Evolutionary conservation across 2,888 invertebrate species (phyloP), one percentile per base, ranked within the genome.

Genomic region (Cyclophora albipunctata): DNA sequence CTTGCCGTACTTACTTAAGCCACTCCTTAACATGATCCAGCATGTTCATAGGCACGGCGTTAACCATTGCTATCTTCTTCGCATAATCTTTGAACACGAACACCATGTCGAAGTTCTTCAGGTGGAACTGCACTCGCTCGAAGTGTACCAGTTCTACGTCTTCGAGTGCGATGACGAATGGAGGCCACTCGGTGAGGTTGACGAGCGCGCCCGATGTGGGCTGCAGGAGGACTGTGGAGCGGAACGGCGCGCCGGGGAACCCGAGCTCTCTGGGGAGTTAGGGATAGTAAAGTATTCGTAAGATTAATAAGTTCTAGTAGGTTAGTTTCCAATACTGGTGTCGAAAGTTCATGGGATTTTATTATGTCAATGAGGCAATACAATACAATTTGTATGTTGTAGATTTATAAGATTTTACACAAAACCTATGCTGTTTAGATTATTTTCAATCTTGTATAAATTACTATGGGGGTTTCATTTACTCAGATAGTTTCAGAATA

Each of bases 21-120:
- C 99, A 99, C 81, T 99, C 99, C 84, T 99, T 99, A 2, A 99
- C 98, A 84, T 98, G 98, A 88, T 99, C 99, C 79, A 99, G 90
- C 94, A 98, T 95, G 78, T 96, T 96, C 98, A 99, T 99, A 0
- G 99, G 99, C 73, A 99, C 97, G n/a, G 99, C 98, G 76, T 98
- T 98, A 3, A 99, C 95, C 96, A 98, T 98, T 0, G 97, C 94
- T 0, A 96, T 94, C 82, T 98, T 98, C 69, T 94, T 93, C 47
- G 92, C 91, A 78, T 99, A 99, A 82, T 99, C 99, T 83, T 99
- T 99, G 80, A 99, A 99, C 47, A 99, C 96, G 75, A 99, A 99
- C 57, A 99, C 97, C 98, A 99, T 99, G 81, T 99, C 99, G 81
- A 99, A 99, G 87, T 99, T 99, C 86, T 99, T 98, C 66, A 99